A percentile compares a stretch with the other conserved stretches of the same genome.
Evolutionary conservation across 1,140 invertebrate species (phyloP).

Genomic region (Pachypeltis micranthus): DNA sequence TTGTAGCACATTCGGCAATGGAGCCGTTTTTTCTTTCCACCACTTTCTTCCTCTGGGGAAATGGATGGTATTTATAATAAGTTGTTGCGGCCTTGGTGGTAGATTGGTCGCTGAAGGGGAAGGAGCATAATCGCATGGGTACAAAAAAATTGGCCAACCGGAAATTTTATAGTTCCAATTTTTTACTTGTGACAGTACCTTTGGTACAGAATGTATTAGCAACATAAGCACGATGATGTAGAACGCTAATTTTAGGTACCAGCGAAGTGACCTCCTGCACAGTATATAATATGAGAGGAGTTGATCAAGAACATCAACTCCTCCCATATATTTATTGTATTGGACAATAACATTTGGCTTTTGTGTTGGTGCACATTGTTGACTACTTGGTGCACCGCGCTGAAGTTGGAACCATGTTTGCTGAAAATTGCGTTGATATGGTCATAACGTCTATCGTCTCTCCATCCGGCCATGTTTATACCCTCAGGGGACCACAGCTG

Average conservation of each 20-base stretch:
- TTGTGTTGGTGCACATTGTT: not conserved
- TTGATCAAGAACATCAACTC: constrained; percentile 14
- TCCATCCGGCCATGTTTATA: constrained; percentile 29
- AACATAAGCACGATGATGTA: not conserved
- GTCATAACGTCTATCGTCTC: constrained; percentile 29
- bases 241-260: not conserved
- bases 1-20: too few species aligned
- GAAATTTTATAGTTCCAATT: too few species aligned
- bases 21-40: too few species aligned
- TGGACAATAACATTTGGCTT: not conserved
- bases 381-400: too few species aligned
- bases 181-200: too few species aligned
- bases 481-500: not conserved
- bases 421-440: constrained; percentile 28
- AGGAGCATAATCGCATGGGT: too few species aligned
- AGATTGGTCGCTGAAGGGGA: too few species aligned
- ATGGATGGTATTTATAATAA: too few species aligned
- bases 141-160: too few species aligned
- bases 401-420: constrained; percentile 16
- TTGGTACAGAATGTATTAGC: not conserved
- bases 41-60: too few species aligned
- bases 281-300: not conserved
- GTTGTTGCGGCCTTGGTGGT: too few species aligned
- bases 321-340: constrained; percentile 14
- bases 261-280: not conserved